Evolutionary conservation across 1,140 invertebrate species (phyloP), one percentile per base, ranked within the genome.

Genomic region (Lepidostoma basale): DNA sequence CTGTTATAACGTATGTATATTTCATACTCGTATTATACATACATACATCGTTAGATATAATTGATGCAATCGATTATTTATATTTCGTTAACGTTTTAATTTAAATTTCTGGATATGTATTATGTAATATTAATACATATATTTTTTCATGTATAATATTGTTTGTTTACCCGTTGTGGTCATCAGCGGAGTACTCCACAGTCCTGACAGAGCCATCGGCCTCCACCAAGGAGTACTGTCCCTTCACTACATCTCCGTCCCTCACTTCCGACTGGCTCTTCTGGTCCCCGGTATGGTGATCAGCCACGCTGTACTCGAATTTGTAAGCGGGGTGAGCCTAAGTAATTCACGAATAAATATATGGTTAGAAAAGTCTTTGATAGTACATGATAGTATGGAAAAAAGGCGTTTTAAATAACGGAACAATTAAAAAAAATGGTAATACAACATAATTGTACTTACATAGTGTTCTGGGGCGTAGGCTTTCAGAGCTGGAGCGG

Each of bases 161-260:
- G 4, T 42, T 14, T 49, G 44, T 12, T 63, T 62, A 85, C 56
- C 77, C 84, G 52, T 83, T 84, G 56, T 84, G 77, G 25, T 82
- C 76, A 75, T 83, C 81, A 39, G 80, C 78, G n/a, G 78, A 80
- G 73, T 79, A 84, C 62, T 80, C 76, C 5, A 83, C 82, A 14
- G 77, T 82, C 39, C 82, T 77, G 39, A 79, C 62, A 0, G 76
- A 78, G 12, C 83, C 83, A 60, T 84, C 83, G 4, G 83, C 77
- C 67, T 83, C 81, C 23, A 81, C 49, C 4, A 82, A 73, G 22
- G 76, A 78, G 74, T 81, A 82, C 54, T 76, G 76, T 5, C 81
- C 82, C 40, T 79, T 76, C 26, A 83, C 81, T 10, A 77, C 36
- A 67, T 82, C 81, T 14, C 81, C 81, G 44, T 80, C 77, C 3